These are phyloP conservation scores for Progne subis DNA, from an alignment of 2,113 vertebrate genomes.

Conservation along the genomic window DNA sequence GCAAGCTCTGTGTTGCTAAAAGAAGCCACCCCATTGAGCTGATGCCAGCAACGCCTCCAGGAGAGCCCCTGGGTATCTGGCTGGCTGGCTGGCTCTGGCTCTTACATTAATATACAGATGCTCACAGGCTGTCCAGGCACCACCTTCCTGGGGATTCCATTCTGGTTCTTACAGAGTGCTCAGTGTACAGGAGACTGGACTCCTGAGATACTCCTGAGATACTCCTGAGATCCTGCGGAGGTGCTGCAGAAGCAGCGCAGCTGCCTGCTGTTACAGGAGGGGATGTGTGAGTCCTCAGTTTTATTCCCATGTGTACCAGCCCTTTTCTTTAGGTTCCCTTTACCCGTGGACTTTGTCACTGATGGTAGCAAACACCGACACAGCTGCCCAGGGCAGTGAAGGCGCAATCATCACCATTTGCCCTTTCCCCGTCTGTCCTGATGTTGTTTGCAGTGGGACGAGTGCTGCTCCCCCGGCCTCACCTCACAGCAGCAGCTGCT, in stretches of 20 bases:
- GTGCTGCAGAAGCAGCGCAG: neutral
- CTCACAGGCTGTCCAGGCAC: neutral
- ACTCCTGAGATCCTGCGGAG: neutral
- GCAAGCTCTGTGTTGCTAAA: neutral
- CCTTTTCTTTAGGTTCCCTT: neutral
- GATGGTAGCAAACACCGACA: neutral
- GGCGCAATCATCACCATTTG: neutral
- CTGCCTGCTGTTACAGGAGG: neutral
- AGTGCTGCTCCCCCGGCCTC: neutral
- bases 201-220: neutral
- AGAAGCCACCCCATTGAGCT: neutral
- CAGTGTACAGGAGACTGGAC: neutral
- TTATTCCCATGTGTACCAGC: too few relatives aligned
- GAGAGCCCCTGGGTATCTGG: neutral
- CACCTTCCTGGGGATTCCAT: neutral
- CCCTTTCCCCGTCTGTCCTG: neutral
- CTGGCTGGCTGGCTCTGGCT: neutral
- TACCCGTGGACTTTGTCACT: neutral
- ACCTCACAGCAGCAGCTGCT: neutral
- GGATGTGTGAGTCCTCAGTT: neutral
- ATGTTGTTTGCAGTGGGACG: accelerated
- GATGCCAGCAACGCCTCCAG: neutral
- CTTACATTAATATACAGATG: too few relatives aligned
- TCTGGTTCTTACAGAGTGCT: neutral
- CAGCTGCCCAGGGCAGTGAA: neutral